Base-by-base conservation (phyloP, 2,113 vertebrate genomes). In the Anser cygnoides region DNA sequence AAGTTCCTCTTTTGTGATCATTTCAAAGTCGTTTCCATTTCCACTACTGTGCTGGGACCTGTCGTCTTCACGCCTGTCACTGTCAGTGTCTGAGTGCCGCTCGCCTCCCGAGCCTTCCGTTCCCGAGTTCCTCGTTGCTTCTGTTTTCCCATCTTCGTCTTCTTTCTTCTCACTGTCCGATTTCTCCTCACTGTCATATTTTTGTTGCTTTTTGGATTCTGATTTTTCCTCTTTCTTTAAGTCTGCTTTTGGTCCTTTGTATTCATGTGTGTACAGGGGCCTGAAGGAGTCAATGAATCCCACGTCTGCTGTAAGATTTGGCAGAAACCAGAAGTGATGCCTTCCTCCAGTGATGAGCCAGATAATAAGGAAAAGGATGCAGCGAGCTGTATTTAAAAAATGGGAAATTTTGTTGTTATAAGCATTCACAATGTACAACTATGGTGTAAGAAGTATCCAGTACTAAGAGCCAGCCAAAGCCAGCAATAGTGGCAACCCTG, bases 261-360 rank as follows among this genome's bases (percentile, higher is more conserved):
- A 99, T 94, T 99, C 99, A 4, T 99, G 99, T 29, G 99, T 99
- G 98, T 99, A 99, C 89, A 99, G 98, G 37, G 99, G 99, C 89
- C 99, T 98, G 99, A 99, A 99, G 83, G 99, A 99, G 97, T 99
- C 99, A 85, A 99, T 99, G 98, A 99, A 99, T 83, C 99, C 99
- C 46, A 99, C 99, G 1, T 99, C 99, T 5, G 99, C 99, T 7
- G 99, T 99, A 75, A 99, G 98, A 93, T 99, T 99, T 52, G 99
- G 99, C 90, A 99, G 98, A 98, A 99, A 99, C 99, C 99, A 99
- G 97, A 99, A 99, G 98, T 99, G 99, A 96, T 99, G 99, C 49
- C 99, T 99, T 79, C 99, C 99, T 52, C 99, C 99, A 13, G 99
- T 99, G 96, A 99, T 98, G 82, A 99, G 94, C 99, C 99, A 99